Conservation (phyloP, 2,113 vertebrate genomes). For the Bubalus kerabau region DNA sequence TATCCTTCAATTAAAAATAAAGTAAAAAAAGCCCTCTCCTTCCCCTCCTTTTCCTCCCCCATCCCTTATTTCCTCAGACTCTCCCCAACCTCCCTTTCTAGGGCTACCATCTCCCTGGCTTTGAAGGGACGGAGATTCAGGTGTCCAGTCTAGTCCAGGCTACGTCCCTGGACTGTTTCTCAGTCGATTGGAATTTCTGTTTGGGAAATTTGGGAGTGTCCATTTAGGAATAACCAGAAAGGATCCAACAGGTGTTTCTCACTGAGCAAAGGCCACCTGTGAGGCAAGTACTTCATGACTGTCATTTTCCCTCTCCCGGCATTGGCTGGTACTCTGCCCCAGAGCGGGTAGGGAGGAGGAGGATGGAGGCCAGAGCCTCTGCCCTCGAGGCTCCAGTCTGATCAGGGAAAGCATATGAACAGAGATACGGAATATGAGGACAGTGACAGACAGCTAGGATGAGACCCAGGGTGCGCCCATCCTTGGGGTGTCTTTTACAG, state of each 20-base stretch:
- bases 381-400: not conserved
- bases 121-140: not conserved
- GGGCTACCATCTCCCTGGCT: not conserved
- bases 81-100: too few species aligned
- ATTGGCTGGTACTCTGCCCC: not conserved
- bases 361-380: too few species aligned
- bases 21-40: not conserved
- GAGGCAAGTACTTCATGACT: rapidly evolving
- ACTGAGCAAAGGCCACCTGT: not conserved
- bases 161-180: not conserved
- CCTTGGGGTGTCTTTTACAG: not conserved
- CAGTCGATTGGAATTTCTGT: not conserved
- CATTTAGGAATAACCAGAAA: not conserved
- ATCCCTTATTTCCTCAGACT: not conserved
- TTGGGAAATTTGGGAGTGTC: not conserved
- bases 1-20: not conserved
- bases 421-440: not conserved
- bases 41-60: not conserved
- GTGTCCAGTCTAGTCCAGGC: too few species aligned
- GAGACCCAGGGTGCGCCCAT: rapidly evolving
- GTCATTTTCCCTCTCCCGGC: not conserved
- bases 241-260: not conserved
- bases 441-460: not conserved
- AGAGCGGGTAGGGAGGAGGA: not conserved
- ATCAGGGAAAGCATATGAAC: not conserved